Percentiles rank a stretch among this genome's conserved stretches.
Evolutionary conservation across 1,140 invertebrate genomes (phyloP).

Genomic region (Drosophila nebulosa): DNA sequence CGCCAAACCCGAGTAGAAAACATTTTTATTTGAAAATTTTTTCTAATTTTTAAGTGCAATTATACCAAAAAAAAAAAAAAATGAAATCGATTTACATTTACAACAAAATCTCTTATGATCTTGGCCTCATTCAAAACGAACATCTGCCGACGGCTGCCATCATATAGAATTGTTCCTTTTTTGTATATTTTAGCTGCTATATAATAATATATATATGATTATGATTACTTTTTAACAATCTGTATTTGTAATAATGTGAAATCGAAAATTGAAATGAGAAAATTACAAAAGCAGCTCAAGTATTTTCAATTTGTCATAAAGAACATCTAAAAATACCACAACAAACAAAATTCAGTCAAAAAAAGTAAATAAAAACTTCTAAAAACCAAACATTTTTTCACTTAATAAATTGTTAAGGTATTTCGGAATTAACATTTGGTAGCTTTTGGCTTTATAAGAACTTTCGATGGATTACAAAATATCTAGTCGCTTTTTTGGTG

Average conservation of each 20-base stretch:
- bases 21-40: slow-evolving; percentile 47
- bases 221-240: slow-evolving; percentile 45
- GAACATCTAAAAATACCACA: slow-evolving; percentile 19
- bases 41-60: slow-evolving; percentile 70
- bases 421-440: background rate
- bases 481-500: too few relatives aligned
- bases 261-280: slow-evolving; percentile 23
- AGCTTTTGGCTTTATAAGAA: background rate
- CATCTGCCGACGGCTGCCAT: slow-evolving; percentile 38
- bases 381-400: slow-evolving; percentile 56
- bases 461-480: too few relatives aligned
- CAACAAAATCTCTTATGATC: slow-evolving; percentile 48
- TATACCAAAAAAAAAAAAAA: slow-evolving; percentile 60
- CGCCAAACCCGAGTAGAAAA: slow-evolving; percentile 26
- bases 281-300: slow-evolving; percentile 32
- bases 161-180: slow-evolving; percentile 74
- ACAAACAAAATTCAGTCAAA: slow-evolving; percentile 41
- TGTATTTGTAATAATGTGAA: slow-evolving; percentile 44
- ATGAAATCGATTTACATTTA: slow-evolving; percentile 73
- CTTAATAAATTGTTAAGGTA: background rate
- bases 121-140: slow-evolving; percentile 25
- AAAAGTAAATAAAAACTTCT: slow-evolving; percentile 61
- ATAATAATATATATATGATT: slow-evolving; percentile 40
- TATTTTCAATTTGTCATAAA: slow-evolving; percentile 65
- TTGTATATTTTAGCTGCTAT: slow-evolving; percentile 74